Evolutionary conservation across 2,113 vertebrate genomes (phyloP), one percentile per base, ranked within the genome.

Genomic region (Vanacampus margaritifer): DNA sequence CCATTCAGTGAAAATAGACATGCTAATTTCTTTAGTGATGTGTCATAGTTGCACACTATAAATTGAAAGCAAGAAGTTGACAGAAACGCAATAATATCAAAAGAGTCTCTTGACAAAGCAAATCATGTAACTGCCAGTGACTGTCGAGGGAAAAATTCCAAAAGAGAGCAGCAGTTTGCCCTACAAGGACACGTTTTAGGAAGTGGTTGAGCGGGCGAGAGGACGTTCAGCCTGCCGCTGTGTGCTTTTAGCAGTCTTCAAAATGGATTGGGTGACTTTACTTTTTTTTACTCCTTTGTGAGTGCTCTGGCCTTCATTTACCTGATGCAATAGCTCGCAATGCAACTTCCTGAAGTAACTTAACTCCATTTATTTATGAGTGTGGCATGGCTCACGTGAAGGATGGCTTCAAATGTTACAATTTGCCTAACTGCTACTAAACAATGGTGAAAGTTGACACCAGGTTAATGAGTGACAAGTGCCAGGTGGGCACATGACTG

Each of bases 51-150:
- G 8, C 37, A 39, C 12, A 14, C 41, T 13, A 5, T 56, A 66
- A 26, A 9, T 2, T 32, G 28, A 32, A 32, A 32, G 28, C 9
- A 41, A 41, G 39, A 41, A 41, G 39, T 2, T 41, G 39, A 8
- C 39, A 41, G 39, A 8, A 41, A 8, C 39, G 9, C 39, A 41
- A 41, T 10, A 41, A 3, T 58, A 77, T 50, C 53, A 67, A 63
- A 79, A 72, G 36, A 74, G 39, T 12, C 10, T 54, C 45, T 64
- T 36, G n/a, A 48, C n/a, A 67, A 68, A 69, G 74, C 39, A 69
- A 76, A 76, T 69, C 60, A 60, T 43, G 54, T 14, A 65, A 69
- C 41, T 64, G 21, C 24, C 36, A 50, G 39, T 23, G 45, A 23
- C 48, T 50, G 14, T 28, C 50, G 62, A 8, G 51, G 51, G 51